Conservation (phyloP, 1,140 invertebrate genomes). For the Gryon sp. region DNA sequence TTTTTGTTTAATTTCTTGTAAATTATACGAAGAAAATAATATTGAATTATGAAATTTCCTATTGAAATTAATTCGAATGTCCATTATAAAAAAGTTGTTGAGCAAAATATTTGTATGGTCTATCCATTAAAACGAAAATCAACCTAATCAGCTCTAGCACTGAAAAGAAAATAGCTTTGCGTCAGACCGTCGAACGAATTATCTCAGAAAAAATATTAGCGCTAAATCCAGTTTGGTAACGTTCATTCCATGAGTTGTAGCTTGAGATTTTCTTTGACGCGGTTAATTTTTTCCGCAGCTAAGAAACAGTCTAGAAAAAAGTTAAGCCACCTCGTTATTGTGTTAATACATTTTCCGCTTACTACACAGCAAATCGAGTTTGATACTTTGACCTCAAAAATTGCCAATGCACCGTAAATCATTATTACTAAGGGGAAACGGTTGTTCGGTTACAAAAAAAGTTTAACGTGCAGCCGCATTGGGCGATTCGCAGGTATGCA, state of each 20-base stretch:
- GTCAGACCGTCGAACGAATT: constrained; percentile 27
- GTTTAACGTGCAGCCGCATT: constrained; percentile 49
- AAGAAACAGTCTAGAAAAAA: constrained; percentile 41
- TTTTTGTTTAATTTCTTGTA: no score
- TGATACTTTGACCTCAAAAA: constrained; percentile 62
- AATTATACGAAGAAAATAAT: no score
- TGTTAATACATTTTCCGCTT: constrained; percentile 58
- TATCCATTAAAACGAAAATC: not conserved
- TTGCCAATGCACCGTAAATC: constrained; percentile 60
- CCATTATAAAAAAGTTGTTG: no score
- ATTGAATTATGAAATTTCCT: no score
- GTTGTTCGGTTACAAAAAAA: constrained; percentile 60
- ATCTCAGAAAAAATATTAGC: constrained; percentile 22
- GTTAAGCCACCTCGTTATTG: constrained; percentile 56
- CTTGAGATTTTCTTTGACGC: constrained; percentile 48
- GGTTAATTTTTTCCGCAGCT: constrained; percentile 46
- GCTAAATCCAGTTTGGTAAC: constrained; percentile 34
- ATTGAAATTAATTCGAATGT: no score
- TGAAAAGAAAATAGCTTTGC: constrained; percentile 32
- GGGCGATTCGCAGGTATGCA: constrained; percentile 32
- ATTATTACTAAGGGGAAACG: constrained; percentile 47
- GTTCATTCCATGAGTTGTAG: constrained; percentile 31
- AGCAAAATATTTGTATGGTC: not conserved
- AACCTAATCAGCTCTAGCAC: constrained; percentile 3
- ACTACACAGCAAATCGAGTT: constrained; percentile 58